A percentile compares a stretch with the other conserved stretches of the same genome.
These are phyloP conservation scores for Melanophora roralis DNA, from an alignment of 2,888 invertebrate genomes.

Conservation along the genomic window DNA sequence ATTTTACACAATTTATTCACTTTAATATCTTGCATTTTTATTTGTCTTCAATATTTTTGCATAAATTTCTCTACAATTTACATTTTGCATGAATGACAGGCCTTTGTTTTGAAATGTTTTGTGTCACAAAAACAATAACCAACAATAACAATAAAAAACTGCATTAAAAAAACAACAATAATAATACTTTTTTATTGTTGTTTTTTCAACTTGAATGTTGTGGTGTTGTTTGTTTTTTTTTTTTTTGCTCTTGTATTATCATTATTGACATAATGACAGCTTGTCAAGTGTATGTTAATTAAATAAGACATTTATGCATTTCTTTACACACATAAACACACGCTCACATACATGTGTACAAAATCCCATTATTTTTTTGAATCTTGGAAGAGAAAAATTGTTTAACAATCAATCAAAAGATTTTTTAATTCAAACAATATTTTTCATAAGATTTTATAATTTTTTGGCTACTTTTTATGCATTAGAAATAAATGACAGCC, in stretches of 20 bases:
- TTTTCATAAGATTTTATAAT: neutral
- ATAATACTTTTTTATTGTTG: neutral
- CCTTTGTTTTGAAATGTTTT: constrained; percentile 31
- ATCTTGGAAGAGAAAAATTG: too few species aligned
- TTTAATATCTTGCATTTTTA: neutral
- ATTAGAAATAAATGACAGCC: neutral
- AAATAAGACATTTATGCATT: constrained; percentile 59
- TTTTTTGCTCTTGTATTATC: constrained; percentile 11
- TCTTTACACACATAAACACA: neutral
- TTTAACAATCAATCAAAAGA: constrained; percentile 32
- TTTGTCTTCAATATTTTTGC: neutral
- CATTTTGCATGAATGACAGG: constrained; percentile 16
- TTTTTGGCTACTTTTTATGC: constrained; percentile 20
- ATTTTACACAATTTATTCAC: too few species aligned
- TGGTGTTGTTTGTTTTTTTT: constrained; percentile 18
- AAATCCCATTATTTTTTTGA: neutral
- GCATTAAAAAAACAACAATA: neutral
- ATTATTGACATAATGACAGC: constrained; percentile 61
- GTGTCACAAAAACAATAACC: constrained; percentile 5
- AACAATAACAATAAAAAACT: too few species aligned
- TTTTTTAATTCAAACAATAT: neutral
- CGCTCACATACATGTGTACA: neutral
- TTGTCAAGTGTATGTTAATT: constrained; percentile 64
- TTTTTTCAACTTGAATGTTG: constrained; percentile 5
- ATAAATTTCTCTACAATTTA: neutral